These are phyloP conservation scores for Chromoteleia sp. DNA, from an alignment of 2,888 invertebrate genomes.

Conservation along the genomic window DNA sequence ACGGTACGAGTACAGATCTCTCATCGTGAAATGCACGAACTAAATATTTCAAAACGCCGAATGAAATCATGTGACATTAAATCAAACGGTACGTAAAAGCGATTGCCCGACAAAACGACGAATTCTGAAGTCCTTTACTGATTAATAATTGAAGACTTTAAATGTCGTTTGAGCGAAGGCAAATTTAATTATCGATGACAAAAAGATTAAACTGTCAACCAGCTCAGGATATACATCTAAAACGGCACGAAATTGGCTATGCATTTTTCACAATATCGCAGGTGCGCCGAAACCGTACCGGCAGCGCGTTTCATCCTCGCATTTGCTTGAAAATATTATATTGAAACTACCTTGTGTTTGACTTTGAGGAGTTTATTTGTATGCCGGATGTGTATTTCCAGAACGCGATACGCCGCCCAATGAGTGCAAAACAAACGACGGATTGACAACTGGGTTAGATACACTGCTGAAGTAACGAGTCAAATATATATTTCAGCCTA, in stretches of 20 bases:
- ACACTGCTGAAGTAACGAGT: conserved; percentile 78
- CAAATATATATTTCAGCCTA: conserved; percentile 66
- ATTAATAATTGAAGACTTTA: conserved; percentile 26
- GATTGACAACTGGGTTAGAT: conserved; percentile 81
- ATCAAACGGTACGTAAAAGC: background rate
- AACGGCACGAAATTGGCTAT: conserved; percentile 28
- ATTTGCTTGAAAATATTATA: conserved; percentile 63
- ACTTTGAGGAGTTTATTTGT: conserved; percentile 77
- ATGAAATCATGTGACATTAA: conserved; percentile 10
- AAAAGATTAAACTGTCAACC: conserved; percentile 41
- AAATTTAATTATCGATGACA: conserved; percentile 29
- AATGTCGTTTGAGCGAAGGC: conserved; percentile 3
- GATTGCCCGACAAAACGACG: background rate
- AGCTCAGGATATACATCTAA: background rate
- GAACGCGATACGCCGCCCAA: conserved; percentile 77
- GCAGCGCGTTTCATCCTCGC: conserved; percentile 31
- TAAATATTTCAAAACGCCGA: conserved; percentile 10
- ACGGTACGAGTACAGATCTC: background rate
- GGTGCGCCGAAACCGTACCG: conserved; percentile 19
- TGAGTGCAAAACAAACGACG: conserved; percentile 79
- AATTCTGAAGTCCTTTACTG: background rate
- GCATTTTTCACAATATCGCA: conserved; percentile 35
- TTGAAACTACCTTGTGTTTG: conserved; percentile 72
- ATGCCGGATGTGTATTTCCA: conserved; percentile 75
- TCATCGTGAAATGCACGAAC: background rate